A percentile compares a stretch with the other conserved stretches of the same genome.
These are phyloP conservation scores for Didymodactylos carnosus DNA, from an alignment of 2,888 invertebrate species.

Conservation along the genomic window DNA sequence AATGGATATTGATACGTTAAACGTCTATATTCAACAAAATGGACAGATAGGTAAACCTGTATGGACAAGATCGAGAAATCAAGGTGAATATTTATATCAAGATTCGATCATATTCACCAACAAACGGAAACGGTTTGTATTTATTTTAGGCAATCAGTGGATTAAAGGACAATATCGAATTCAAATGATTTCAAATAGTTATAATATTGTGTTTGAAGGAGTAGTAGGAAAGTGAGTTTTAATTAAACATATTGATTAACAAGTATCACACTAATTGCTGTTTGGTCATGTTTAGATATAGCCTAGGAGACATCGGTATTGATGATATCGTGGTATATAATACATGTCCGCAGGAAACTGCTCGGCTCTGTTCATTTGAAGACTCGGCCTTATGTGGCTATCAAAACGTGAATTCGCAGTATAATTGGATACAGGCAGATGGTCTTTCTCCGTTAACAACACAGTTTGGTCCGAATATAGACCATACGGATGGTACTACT, in stretches of 20 bases:
- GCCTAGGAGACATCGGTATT: constrained; percentile 5
- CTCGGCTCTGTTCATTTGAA: constrained; percentile 7
- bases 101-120: no score
- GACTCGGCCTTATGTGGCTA: background rate
- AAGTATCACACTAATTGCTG: no score
- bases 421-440: background rate
- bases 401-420: background rate
- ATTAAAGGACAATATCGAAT: constrained; percentile 1
- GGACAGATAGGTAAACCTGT: background rate
- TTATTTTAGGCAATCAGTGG: constrained; percentile 7
- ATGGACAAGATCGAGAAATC: constrained; percentile 6
- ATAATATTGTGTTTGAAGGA: constrained; percentile 8
- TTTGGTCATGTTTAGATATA: no score
- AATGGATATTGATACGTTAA: constrained; percentile 18
- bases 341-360: background rate
- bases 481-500: background rate
- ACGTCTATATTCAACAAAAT: constrained; percentile 1
- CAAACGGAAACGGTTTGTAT: no score
- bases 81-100: no score
- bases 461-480: background rate
- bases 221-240: background rate
- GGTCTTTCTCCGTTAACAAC: background rate
- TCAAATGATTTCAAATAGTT: background rate
- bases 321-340: background rate
- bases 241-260: no score